Conservation (phyloP, 1,140 invertebrate genomes). For the Zaprionus vittiger region DNA sequence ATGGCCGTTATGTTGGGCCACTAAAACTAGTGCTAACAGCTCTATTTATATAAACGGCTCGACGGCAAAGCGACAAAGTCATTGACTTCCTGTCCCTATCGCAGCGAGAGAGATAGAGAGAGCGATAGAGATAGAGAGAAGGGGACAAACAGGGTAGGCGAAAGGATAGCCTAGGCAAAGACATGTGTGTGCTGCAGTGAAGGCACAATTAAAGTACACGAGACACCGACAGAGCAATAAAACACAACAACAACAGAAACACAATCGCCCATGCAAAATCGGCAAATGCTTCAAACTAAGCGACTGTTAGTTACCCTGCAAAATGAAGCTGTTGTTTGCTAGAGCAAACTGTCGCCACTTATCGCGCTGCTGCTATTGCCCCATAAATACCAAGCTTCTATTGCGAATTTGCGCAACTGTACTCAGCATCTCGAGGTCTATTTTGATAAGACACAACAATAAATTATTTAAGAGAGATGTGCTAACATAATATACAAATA, state of each 20-base stretch:
- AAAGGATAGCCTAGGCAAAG: not conserved
- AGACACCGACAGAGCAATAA: conserved; percentile 61
- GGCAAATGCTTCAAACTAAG: not conserved
- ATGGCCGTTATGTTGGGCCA: conserved; percentile 41
- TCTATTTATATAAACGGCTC: conserved; percentile 72
- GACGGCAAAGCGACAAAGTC: conserved; percentile 62
- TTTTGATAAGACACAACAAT: too few relatives aligned
- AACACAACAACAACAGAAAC: conserved; percentile 62
- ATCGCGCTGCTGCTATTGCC: too few relatives aligned
- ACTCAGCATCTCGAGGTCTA: too few relatives aligned
- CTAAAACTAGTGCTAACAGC: conserved; percentile 70
- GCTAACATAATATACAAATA: too few relatives aligned
- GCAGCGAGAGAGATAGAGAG: not conserved
- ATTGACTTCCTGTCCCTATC: conserved; percentile 68
- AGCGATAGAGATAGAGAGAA: not conserved
- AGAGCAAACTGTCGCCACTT: not conserved
- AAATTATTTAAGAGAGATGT: too few relatives aligned
- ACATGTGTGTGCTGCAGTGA: conserved; percentile 56
- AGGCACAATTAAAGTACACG: conserved; percentile 75
- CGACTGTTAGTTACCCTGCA: conserved; percentile 15
- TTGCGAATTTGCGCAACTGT: too few relatives aligned
- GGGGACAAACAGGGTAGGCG: not conserved
- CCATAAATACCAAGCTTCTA: too few relatives aligned
- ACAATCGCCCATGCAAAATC: conserved; percentile 50
- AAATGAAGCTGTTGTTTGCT: not conserved